Evolutionary conservation across 2,113 vertebrate species (phyloP), one percentile per base, ranked within the genome.

Genomic region (rat (Rattus norvegicus)): DNA sequence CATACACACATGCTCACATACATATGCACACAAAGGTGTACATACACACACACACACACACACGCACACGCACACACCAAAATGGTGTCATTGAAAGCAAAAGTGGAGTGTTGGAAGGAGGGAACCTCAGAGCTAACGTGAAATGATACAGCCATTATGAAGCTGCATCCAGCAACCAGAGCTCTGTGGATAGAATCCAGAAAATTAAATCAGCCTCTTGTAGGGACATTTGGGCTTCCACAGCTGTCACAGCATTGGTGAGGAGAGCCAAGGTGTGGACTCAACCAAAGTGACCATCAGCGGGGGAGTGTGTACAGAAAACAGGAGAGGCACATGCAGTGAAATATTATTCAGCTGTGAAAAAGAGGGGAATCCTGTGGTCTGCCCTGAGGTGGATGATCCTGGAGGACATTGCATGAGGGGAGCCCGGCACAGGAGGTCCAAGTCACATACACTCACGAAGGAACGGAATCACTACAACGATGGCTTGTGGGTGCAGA

Each of bases 321-420:
- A n/a, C 54, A 6, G n/a, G 2, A 65, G 4, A 19, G 26, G 61
- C 24, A n/a, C 39, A 43, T 16, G 26, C 4, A 8, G 0, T 9
- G n/a, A n/a, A 39, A 24, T 39, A 63, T 26, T 20, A 47, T 0
- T 52, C 80, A 47, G 20, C 52, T 7, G 43, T 80, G 63, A 59
- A 36, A 75, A 80, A 61, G 70, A 70, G 61, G 54, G 33, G 36
- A 63, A 22, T 28, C 14, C 54, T 81, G 28, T 85, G 39, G 30
- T 86, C 76, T 36, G 2, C 43, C 24, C 61, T 36, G 52, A 24
- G 13, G 12, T 3, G 2, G 28, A 9, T 22, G 65, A 70, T 30
- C 43, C 28, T 17, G 26, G 63, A 86, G 26, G 52, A 54, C 2
- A 8, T 19, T 22, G n/a, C n/a, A n/a, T 17, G 54, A 76, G 63